phyloP scores from a whole-genome alignment of 1,140 invertebrate species.

The Drosophila kurseongensis region DNA sequence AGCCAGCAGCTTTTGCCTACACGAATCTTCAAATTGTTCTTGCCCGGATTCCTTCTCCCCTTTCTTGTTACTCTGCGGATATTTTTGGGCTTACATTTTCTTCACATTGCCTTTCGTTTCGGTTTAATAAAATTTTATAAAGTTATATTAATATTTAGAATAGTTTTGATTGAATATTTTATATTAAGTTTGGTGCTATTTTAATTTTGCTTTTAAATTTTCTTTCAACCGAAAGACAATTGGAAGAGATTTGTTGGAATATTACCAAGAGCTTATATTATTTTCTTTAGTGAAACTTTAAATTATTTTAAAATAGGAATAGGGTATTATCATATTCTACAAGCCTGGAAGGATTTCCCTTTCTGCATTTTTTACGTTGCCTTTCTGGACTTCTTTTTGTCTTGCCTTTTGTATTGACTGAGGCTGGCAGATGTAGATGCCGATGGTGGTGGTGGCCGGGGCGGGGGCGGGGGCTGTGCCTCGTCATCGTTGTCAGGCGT shows the following conservation, averaged over 20 bases:
- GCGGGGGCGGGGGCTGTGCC: slow-evolving; percentile 42
- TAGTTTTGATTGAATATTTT: no score
- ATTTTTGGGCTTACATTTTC: neutral
- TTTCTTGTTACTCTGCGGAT: neutral
- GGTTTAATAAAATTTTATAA: no score
- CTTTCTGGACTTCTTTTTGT: slow-evolving; percentile 37
- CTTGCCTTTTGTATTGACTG: slow-evolving; percentile 65
- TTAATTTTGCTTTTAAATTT: no score
- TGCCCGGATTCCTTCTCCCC: slow-evolving; percentile 13
- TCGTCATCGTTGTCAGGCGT: slow-evolving; percentile 80
- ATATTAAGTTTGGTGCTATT: no score
- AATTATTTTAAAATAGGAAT: slow-evolving; percentile 1
- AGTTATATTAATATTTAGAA: no score
- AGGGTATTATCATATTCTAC: slow-evolving; percentile 11
- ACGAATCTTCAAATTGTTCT: slow-evolving; percentile 63
- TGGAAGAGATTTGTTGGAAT: no score
- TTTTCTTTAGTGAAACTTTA: no score
- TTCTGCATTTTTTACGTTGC: slow-evolving; percentile 43
- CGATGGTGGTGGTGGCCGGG: slow-evolving; percentile 1
- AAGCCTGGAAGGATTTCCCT: slow-evolving; percentile 15
- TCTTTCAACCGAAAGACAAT: no score
- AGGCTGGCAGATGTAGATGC: slow-evolving; percentile 31
- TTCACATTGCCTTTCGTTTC: neutral
- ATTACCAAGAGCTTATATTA: no score
- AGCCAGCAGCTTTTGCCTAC: slow-evolving; percentile 71